Percentiles rank a stretch among this genome's conserved stretches.
These are phyloP conservation scores for Drosophila albomicans DNA, from an alignment of 1,140 invertebrate species.

Conservation along the genomic window DNA sequence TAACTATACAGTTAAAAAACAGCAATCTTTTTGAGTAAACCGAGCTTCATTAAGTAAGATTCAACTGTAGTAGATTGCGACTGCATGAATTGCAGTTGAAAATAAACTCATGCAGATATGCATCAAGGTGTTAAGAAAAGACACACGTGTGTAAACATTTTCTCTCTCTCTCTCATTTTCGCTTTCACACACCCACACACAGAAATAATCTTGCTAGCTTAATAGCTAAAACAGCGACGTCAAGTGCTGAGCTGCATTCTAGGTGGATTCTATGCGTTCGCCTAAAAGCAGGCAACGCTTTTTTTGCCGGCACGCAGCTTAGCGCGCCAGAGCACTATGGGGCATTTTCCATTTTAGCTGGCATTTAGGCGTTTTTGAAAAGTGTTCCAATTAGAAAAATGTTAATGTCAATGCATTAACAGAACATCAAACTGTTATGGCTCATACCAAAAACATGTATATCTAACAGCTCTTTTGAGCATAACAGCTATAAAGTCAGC, in stretches of 20 bases:
- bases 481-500: no score
- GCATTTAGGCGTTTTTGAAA: no score
- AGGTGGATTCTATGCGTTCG: constrained; percentile 49
- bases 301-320: constrained; percentile 38
- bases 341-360: no score
- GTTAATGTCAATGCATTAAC: no score
- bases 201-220: not conserved
- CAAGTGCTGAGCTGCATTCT: constrained; percentile 42
- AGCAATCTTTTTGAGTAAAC: no score
- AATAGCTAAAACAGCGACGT: constrained; percentile 41
- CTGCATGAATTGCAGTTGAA: not conserved
- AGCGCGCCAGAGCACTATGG: not conserved
- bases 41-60: not conserved
- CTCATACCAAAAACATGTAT: no score
- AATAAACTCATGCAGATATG: not conserved
- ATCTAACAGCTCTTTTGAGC: no score
- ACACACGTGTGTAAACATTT: not conserved
- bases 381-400: no score
- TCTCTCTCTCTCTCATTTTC: not conserved
- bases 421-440: no score
- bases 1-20: no score
- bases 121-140: constrained; percentile 5
- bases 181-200: not conserved
- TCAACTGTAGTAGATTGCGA: not conserved
- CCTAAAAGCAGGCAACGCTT: constrained; percentile 60